Evolutionary conservation across 37 sponge, comb jelly and placozoan species (phyloP), one percentile per base, ranked within the genome.

Genomic region (Hormiphora californensis): DNA sequence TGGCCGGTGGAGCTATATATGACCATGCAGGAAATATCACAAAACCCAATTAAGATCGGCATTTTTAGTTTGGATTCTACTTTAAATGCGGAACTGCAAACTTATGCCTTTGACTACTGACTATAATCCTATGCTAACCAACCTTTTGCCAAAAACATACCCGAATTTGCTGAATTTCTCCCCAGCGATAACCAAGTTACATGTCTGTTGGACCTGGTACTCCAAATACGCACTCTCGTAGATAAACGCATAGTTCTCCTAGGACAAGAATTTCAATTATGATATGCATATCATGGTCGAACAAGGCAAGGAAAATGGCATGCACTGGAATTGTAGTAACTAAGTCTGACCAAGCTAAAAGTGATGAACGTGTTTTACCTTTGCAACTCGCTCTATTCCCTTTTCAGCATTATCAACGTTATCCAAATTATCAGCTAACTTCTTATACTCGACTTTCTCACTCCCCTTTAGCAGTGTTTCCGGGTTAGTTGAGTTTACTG

Each of bases 121-220:
- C n/a, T n/a, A n/a, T n/a, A n/a, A n/a, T n/a, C n/a, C n/a, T n/a
- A n/a, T n/a, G n/a, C n/a, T n/a, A n/a, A 49, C 53, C 15, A 49
- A 17, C 9, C 9, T 49, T 17, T 15, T 49, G 15, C 53, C 15
- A 12, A 30, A 57, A 57, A 57, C 61, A 19, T 57, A 57, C 61
- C 61, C 61, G 23, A 57, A 57, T 12, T 57, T 57, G n/a, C 61
- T 57, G n/a, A 57, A 57, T 12, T 57, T 57, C 61, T 57, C 61
- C 15, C 61, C 61, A 4, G 61, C 61, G 5, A 57, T 57, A 4
- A 57, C 61, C n/a, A 57, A 30, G n/a, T 57, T 30, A 57, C 61
- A 57, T 57, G 61, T 57, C 27, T 30, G n/a, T 15, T 57, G 61
- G n/a, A 57, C 61, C 61, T 28, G n/a, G 61, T 28, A 57, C 61